Percentiles rank a stretch among this genome's conserved stretches.
Evolutionary conservation across 2,888 invertebrate genomes (phyloP).

Genomic region (Apodemia zela): DNA sequence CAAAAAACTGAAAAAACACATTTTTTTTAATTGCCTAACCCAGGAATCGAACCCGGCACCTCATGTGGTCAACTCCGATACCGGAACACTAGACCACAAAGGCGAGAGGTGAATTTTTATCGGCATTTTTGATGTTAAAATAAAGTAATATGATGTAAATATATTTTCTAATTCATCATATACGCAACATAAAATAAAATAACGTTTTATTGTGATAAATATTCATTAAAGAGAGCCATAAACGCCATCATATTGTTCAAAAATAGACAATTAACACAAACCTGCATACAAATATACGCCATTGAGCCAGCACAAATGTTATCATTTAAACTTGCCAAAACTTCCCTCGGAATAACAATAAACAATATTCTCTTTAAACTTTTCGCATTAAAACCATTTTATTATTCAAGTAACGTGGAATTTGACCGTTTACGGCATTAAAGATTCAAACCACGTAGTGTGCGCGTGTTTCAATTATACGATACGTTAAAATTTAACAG

Average conservation of each 20-base stretch:
- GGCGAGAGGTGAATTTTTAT: no score
- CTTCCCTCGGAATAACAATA: conserved; percentile 34
- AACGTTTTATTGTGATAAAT: no score
- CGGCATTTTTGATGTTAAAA: no score
- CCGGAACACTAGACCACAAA: no score
- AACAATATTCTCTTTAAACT: conserved; percentile 44
- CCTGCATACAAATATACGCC: not conserved
- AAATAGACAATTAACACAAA: conserved; percentile 3
- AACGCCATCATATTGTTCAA: not conserved
- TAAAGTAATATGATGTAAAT: no score
- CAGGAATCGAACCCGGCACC: no score
- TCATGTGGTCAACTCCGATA: no score
- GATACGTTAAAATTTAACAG: conserved; percentile 36
- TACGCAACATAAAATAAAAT: not conserved
- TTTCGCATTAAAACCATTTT: conserved; percentile 50
- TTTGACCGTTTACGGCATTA: conserved; percentile 49
- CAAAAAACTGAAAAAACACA: no score
- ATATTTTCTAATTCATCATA: no score
- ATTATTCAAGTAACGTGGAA: conserved; percentile 44
- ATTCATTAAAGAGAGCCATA: not conserved
- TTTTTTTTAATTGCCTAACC: no score
- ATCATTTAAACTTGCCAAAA: conserved; percentile 28
- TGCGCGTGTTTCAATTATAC: conserved; percentile 60
- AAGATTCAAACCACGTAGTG: conserved; percentile 46
- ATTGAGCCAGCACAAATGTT: conserved; percentile 18